Conservation (phyloP, 2,113 vertebrate species). For the Pelobates fuscus region DNA sequence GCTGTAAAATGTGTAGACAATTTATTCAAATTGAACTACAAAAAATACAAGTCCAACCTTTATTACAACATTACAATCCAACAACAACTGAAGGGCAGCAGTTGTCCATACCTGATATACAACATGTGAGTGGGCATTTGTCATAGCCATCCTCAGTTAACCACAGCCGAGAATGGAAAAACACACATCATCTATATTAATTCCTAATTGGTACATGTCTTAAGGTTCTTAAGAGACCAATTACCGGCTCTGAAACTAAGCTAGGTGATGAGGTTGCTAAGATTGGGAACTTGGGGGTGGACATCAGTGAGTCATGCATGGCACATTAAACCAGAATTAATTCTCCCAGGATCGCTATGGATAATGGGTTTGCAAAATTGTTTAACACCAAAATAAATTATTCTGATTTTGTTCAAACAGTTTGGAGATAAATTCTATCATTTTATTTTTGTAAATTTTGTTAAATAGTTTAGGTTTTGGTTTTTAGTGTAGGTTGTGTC, state of each 20-base stretch:
- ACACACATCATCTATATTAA: slow-evolving; percentile 41
- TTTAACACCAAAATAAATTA: neutral
- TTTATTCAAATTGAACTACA: too few relatives aligned
- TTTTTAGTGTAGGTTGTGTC: too few relatives aligned
- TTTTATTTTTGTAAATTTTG: too few relatives aligned
- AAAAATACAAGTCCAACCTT: too few relatives aligned
- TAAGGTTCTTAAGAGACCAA: slow-evolving; percentile 73
- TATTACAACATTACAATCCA: too few relatives aligned
- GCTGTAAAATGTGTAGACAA: too few relatives aligned
- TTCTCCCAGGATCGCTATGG: slow-evolving; percentile 3
- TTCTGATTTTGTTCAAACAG: too few relatives aligned
- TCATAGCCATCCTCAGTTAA: neutral
- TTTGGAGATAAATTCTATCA: too few relatives aligned
- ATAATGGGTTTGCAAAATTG: neutral
- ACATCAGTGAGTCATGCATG: neutral
- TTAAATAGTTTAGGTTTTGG: too few relatives aligned
- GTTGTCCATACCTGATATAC: too few relatives aligned
- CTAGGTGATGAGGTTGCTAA: slow-evolving; percentile 68
- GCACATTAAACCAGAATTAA: slow-evolving; percentile 10
- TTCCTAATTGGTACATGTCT: slow-evolving; percentile 30
- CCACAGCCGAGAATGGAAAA: slow-evolving; percentile 50
- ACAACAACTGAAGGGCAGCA: too few relatives aligned
- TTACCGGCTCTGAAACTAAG: slow-evolving; percentile 68
- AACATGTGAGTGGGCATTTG: too few relatives aligned
- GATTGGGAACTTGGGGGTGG: slow-evolving; percentile 51